phyloP scores from a whole-genome alignment of 2,888 invertebrate species.

The Platycheirus rosarum region DNA sequence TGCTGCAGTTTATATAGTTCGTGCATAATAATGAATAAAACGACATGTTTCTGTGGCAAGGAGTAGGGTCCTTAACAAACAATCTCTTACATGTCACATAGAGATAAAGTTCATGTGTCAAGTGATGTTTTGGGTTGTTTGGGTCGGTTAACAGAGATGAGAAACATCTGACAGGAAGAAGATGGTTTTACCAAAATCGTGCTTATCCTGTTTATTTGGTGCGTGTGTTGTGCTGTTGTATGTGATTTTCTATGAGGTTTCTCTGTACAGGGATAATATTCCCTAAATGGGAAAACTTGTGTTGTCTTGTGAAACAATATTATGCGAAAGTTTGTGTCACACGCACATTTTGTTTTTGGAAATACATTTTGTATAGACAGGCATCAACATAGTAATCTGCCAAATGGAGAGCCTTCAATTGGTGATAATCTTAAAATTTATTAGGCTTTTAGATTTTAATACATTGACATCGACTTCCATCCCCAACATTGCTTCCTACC shows the following conservation, averaged over 20 bases:
- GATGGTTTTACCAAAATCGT: constrained; percentile 37
- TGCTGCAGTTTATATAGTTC: constrained; percentile 52
- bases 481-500: constrained; percentile 13
- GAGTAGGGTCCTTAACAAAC: constrained; percentile 36
- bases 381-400: constrained; percentile 4
- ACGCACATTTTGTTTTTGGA: constrained; percentile 27
- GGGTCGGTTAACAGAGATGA: constrained; percentile 10
- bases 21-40: constrained; percentile 50
- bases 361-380: constrained; percentile 8
- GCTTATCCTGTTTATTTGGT: constrained; percentile 25
- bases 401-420: constrained; percentile 25
- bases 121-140: constrained; percentile 60
- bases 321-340: constrained; percentile 54
- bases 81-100: constrained; percentile 53
- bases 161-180: constrained; percentile 23
- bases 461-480: constrained; percentile 29
- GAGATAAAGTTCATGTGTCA: constrained; percentile 70
- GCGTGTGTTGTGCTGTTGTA: constrained; percentile 11
- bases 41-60: constrained; percentile 6
- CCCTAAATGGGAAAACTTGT: constrained; percentile 71
- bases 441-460: constrained; percentile 65
- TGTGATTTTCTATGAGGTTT: constrained; percentile 35
- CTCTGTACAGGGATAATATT: constrained; percentile 46
- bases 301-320: constrained; percentile 45
- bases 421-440: constrained; percentile 71